A percentile compares a stretch with the other conserved stretches of the same genome.
phyloP scores from a whole-genome alignment of 1,140 invertebrate genomes.

The Anadara kagoshimensis region DNA sequence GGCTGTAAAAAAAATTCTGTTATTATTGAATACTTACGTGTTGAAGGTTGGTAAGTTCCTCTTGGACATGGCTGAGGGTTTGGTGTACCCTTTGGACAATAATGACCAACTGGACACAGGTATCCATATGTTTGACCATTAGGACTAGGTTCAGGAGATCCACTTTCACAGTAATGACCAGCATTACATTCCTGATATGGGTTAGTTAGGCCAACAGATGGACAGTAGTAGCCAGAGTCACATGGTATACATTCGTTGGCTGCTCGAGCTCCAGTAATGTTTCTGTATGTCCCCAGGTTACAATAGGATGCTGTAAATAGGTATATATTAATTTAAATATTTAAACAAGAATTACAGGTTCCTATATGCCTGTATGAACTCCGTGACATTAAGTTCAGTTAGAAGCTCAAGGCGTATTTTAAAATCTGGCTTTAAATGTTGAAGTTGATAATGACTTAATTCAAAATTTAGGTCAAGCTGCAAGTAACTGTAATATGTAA shows the following conservation, averaged over 20 bases:
- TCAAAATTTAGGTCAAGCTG: too few species aligned
- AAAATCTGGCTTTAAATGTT: too few species aligned
- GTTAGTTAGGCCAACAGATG: constrained; percentile 47
- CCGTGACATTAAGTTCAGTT: too few species aligned
- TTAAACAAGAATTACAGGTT: too few species aligned
- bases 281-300: constrained; percentile 67
- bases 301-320: constrained; percentile 52
- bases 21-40: constrained; percentile 51
- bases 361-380: too few species aligned
- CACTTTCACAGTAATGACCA: constrained; percentile 65
- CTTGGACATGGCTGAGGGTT: constrained; percentile 59
- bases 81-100: constrained; percentile 65
- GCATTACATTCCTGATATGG: constrained; percentile 58
- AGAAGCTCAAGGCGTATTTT: too few species aligned
- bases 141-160: constrained; percentile 58
- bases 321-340: too few species aligned
- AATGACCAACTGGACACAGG: constrained; percentile 64
- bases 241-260: constrained; percentile 65
- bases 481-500: too few species aligned
- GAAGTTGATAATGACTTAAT: too few species aligned
- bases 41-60: constrained; percentile 63
- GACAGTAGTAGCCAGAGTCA: constrained; percentile 65
- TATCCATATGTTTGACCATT: constrained; percentile 60
- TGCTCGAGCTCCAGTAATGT: constrained; percentile 57
- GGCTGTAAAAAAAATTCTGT: too few species aligned